A percentile compares a stretch with the other conserved stretches of the same genome.
These are phyloP conservation scores for Caradrina kadenii DNA, from an alignment of 2,888 invertebrate genomes.

Conservation along the genomic window DNA sequence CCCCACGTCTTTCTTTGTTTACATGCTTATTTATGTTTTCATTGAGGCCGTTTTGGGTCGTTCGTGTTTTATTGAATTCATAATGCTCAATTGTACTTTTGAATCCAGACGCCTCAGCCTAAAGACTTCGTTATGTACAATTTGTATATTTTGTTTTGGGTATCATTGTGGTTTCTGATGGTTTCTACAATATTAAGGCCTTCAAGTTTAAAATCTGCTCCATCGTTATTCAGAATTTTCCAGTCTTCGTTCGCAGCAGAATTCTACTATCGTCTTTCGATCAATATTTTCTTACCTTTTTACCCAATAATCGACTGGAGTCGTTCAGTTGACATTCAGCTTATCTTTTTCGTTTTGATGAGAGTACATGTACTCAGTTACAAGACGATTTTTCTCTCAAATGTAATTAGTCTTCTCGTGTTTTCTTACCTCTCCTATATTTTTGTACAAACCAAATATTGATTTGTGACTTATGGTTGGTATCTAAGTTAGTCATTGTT, in stretches of 20 bases:
- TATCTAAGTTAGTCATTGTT: constrained; percentile 18
- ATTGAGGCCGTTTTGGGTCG: constrained; percentile 27
- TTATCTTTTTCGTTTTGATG: not conserved
- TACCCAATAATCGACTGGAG: not conserved
- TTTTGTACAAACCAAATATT: constrained; percentile 42
- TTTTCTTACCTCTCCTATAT: constrained; percentile 14
- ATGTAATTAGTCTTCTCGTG: constrained; percentile 2
- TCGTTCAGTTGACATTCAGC: constrained; percentile 3
- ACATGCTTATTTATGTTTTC: constrained; percentile 28
- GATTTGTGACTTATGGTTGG: constrained; percentile 6
- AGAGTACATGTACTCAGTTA: constrained; percentile 16
- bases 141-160: constrained; percentile 1
- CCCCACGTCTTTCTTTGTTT: constrained; percentile 21
- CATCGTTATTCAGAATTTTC: not conserved
- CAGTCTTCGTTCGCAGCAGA: not conserved
- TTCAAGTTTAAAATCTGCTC: not conserved
- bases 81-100: constrained; percentile 30
- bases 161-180: not conserved
- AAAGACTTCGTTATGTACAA: constrained; percentile 7
- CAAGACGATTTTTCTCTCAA: constrained; percentile 24
- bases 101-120: constrained; percentile 11
- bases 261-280: not conserved
- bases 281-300: constrained; percentile 14
- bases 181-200: not conserved
- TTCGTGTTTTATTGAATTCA: constrained; percentile 32